These are phyloP conservation scores for Lepetodrilus schrolli DNA, from an alignment of 2,888 invertebrate species.

Conservation along the genomic window DNA sequence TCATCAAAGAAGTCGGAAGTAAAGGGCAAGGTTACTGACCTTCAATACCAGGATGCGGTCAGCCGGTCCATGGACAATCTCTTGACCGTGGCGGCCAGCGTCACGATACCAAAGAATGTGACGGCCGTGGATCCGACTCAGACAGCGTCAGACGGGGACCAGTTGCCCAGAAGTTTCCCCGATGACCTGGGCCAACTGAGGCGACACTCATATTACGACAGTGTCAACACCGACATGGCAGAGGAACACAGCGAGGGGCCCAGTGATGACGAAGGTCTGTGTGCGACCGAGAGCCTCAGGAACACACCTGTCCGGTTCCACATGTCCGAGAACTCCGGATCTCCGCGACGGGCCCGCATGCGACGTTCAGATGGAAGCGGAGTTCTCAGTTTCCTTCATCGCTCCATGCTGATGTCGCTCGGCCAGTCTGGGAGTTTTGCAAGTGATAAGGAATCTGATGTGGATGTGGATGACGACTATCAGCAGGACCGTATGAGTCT, in stretches of 20 bases:
- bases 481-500: conserved; percentile 31
- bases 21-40: neutral
- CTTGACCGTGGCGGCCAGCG: conserved; percentile 43
- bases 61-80: conserved; percentile 47
- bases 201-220: conserved; percentile 35
- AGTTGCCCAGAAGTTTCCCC: neutral
- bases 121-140: neutral
- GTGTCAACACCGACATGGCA: neutral
- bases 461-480: conserved; percentile 30
- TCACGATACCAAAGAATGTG: conserved; percentile 38
- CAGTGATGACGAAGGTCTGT: conserved; percentile 4
- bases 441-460: conserved; percentile 37
- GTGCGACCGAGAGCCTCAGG: neutral
- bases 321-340: neutral
- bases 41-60: conserved; percentile 39
- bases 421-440: conserved; percentile 38
- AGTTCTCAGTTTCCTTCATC: conserved; percentile 26
- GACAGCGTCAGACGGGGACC: conserved; percentile 19
- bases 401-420: conserved; percentile 36
- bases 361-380: conserved; percentile 4
- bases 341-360: neutral
- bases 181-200: conserved; percentile 14
- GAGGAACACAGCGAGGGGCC: conserved; percentile 19
- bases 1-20: conserved; percentile 24
- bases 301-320: neutral